Base-by-base conservation (phyloP, 2,888 invertebrate genomes). In the Therioaphis trifolii region DNA sequence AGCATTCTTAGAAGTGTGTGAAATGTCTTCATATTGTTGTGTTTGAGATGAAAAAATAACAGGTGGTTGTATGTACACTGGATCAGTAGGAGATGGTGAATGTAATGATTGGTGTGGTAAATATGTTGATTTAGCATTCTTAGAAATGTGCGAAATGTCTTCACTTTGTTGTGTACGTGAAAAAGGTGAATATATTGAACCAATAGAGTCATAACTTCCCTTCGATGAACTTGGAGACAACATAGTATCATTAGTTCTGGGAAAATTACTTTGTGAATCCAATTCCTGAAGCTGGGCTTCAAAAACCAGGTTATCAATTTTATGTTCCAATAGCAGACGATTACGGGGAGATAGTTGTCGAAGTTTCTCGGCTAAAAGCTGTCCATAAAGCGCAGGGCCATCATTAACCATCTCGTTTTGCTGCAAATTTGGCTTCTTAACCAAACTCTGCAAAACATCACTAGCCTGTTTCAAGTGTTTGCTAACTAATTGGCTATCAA, bases 401-500 rank as follows among this genome's bases (percentile, higher is more conserved):
- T 71, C 71, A 18, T 24, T 18, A 71, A n/a, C n/a, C n/a, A n/a
- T n/a, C n/a, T n/a, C n/a, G n/a, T 71, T 71, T 71, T 71, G 71
- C n/a, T 24, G 71, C 46, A 5, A 24, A 71, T 24, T 40, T 40
- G 66, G 66, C 40, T 68, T 68, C 66, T 68, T 49, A 49, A 71
- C 46, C 71, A 71, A 71, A 71, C 71, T 27, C 46, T 71, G 71
- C 46, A 71, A 71, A 18, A 71, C 46, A 71, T 46, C 71, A 71
- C 71, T 71, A 46, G 71, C 46, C 18, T 71, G 71, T 71, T 71
- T 71, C 46, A 71, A 71, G 27, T 69, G 69, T 71, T 71, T 71
- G 71, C 18, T 71, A 46, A 71, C 27, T 11, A 71, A 27, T 71
- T 71, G 71, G 71, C 71, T 71, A 71, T 11, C 40, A 66, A n/a